Base-by-base conservation (phyloP, 2,797 vertebrate genomes). In the Eulemur rubriventer region DNA sequence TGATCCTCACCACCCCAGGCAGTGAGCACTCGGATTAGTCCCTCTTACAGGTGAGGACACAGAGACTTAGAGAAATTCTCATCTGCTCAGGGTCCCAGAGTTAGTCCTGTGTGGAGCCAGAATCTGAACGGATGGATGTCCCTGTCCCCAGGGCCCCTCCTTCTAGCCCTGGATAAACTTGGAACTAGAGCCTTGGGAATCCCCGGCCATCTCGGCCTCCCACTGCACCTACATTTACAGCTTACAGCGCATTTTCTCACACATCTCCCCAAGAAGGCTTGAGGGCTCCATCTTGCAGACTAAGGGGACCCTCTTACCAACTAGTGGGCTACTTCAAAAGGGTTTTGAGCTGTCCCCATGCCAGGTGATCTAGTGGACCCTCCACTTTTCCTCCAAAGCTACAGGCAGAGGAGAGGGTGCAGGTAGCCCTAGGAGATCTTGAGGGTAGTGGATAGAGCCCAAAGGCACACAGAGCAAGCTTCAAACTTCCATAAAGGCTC, bases 141-240 rank as follows among this genome's bases (percentile, higher is more conserved):
- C 67, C 11, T 63, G 20, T 43, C 16, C 14, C 55, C 52, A 46
- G 17, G 3, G 11, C 35, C 55, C 50, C 24, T 61, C 28, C 24
- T 85, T 22, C 33, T 18, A 24, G n/a, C 50, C 33, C 33, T 24
- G 13, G n/a, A 38, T 33, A 12, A 73, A 5, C 52, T 72, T 73
- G 7, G 43, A n/a, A 22, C 46, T 2, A 14, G 20, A 67, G 43
- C 43, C 63, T 28, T 43, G 30, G 38, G 87, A 59, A 48, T 2
- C 35, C 70, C 43, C 61, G 26, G 18, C 6, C 52, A 26, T 33
- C 70, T 67, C 75, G 17, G 24, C 6, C 6, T 24, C 9, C 30
- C 0, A 0, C 24, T 16, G 13, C 18, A 24, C 70, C 17, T 24
- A 8, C 8, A 2, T 7, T 7, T 12, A 63, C 1, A 35, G 7